phyloP scores from a whole-genome alignment of 1,140 invertebrate species.

The Pseudomyrmex dendroicus region DNA sequence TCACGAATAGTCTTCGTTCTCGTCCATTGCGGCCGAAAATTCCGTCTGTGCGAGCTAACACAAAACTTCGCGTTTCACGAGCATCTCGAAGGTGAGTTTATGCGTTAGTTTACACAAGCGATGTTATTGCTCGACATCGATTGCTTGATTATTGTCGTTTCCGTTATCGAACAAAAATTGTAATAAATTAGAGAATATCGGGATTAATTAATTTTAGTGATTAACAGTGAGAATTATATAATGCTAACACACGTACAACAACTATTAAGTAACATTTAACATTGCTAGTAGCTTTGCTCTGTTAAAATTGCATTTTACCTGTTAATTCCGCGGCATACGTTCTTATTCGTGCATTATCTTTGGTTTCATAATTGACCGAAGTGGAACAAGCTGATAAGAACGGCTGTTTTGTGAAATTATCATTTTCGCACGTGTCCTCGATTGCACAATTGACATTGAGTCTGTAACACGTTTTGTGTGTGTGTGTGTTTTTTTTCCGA shows the following conservation, averaged over 20 bases:
- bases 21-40: conserved; percentile 12
- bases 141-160: neutral
- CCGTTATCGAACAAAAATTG: neutral
- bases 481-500: conserved; percentile 1
- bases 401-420: conserved; percentile 23
- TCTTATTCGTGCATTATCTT: neutral
- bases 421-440: conserved; percentile 12
- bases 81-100: conserved; percentile 25
- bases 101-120: neutral
- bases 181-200: neutral
- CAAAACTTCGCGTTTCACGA: conserved; percentile 1
- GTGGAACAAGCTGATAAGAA: conserved; percentile 29
- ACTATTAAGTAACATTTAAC: neutral
- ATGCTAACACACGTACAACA: neutral
- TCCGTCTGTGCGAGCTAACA: neutral
- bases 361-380: conserved; percentile 3
- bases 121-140: neutral
- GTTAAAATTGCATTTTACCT: neutral
- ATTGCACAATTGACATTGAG: conserved; percentile 24
- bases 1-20: conserved; percentile 7
- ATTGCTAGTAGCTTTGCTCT: neutral
- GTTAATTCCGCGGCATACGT: neutral
- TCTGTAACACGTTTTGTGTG: too few relatives aligned
- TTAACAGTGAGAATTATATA: neutral
- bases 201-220: neutral